Base-by-base conservation (phyloP, 92 coral and sea anemone species). In the Hydrozoanthus gracilis region DNA sequence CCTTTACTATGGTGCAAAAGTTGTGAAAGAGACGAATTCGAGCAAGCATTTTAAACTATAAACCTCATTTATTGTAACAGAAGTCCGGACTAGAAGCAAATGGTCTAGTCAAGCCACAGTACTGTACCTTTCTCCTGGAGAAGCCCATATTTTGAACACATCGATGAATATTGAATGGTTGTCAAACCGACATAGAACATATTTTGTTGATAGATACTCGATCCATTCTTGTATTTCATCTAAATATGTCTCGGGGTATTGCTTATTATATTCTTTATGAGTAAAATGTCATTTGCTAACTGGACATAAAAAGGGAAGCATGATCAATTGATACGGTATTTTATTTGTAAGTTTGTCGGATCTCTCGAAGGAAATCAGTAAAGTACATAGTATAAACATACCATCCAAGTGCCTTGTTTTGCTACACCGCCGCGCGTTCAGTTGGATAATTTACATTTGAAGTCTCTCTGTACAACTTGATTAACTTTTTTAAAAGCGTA, bases 21-120 rank as follows among this genome's bases (percentile, higher is more conserved):
- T 54, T 54, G 60, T 54, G 60, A 54, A 54, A 54, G 60, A 54
- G 60, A 54, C 60, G 60, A 54, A 54, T 54, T 54, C 60, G 60
- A 54, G 60, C 60, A 10, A 62, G 18, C 18, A n/a, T 62, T 62
- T 10, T 62, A 62, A 62, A 62, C 18, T 62, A 62, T 62, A 62
- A 62, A 62, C 69, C 69, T 62, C 69, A 62, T 62, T 62, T 62
- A 62, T 62, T 62, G 69, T 62, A 62, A 62, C 69, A 62, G 69
- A 62, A 62, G 69, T 62, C 69, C n/a, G 69, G 69, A 62, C 69
- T n/a, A 62, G 69, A 54, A 62, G 69, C 69, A 62, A 62, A 62
- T 62, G 69, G 69, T 62, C 69, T 62, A 62, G 69, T n/a, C 69
- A 62, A 62, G 69, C 15, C 69, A 62, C 69, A 62, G 69, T 62